Base-by-base conservation (phyloP, 1,140 invertebrate genomes). In the Cotesia vestalis region DNA sequence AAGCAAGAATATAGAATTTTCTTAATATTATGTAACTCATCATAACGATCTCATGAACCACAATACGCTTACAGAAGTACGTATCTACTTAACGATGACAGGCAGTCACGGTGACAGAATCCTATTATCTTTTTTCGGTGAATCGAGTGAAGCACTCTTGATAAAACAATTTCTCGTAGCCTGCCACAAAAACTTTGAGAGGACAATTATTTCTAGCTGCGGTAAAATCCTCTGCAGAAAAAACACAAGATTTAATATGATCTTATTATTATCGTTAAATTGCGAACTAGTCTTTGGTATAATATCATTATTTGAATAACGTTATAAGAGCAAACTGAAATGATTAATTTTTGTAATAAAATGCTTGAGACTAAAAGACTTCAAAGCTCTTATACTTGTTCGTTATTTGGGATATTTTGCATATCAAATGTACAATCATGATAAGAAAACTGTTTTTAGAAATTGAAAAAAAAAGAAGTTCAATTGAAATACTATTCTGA, bases 161-260 rank as follows among this genome's bases (percentile, higher is more conserved):
- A n/a, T 55, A 55, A 46, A 55, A 55, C 53, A 55, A 55, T 55
- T 2, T n/a, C 3, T 17, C 12, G 53, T 55, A 6, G 17, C 53
- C 17, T 55, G 53, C 5, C 12, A 46, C 40, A 20, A 59, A 20
- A 17, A 27, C 3, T 59, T 59, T 59, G n/a, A 27, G 27, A 1
- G 4, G 14, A 59, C 14, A 14, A n/a, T 20, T 55, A 6, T 17
- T 55, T 59, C 3, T 59, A 9, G 14, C 27, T 4, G 27, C 4
- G 57, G 20, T 14, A 71, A 52, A 55, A 51, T 51, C 4, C 35
- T 46, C 40, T 46, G 5, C 40, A 46, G n/a, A 59, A 11, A 59
- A 59, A 40, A 40, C 69, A 40, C 73, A 70, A 76, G 51, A 71
- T 79, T 78, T 79, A 79, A 79, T 78, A 71, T 77, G 71, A 53